Evolutionary conservation across 2,113 vertebrate genomes (phyloP), one percentile per base, ranked within the genome.

Genomic region (Nerophis lumbriciformis): DNA sequence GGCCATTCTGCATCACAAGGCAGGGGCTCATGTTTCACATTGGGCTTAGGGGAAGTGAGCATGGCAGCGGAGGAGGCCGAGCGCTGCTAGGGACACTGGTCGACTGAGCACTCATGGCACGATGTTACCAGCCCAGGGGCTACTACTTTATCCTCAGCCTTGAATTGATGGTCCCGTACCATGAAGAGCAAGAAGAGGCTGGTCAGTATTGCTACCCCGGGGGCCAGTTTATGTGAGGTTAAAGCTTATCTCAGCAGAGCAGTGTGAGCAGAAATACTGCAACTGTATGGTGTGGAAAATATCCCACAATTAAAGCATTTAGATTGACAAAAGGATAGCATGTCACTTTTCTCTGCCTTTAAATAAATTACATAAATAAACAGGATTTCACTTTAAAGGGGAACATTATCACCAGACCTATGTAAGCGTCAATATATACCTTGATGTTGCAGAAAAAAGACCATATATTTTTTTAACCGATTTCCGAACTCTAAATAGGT

Each of bases 131-230:
- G 70, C 80, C 85, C 79, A 60, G 71, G 65, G 75, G 85, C 75
- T 66, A 72, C 56, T 83, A 82, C 76, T 82, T 84, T 72, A 82
- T 57, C 81, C 83, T 85, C 78, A 71, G 76, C 83, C 78, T 70
- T 83, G 80, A 87, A 85, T 82, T 79, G 85, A 86, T 87, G 83
- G 78, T 81, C 71, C 51, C 55, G 70, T 82, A 76, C 82, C 80
- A 81, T 76, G 75, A 69, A 80, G 77, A 80, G 75, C n/a, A 61
- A 16, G 48, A 61, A 15, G 54, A 74, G 75, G 73, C 55, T 35
- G 68, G 69, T 73, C 65, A 69, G 71, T 78, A 64, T 66, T 60
- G 55, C 55, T 57, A 42, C 55, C 55, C 39, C 4, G 16, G 21
- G 21, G 55, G 55, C 39, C 39, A 44, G n/a, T 57, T 44, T 57